A percentile compares a stretch with the other conserved stretches of the same genome.
phyloP scores from a whole-genome alignment of 2,888 invertebrate genomes.

The Leptopilina syphax region DNA sequence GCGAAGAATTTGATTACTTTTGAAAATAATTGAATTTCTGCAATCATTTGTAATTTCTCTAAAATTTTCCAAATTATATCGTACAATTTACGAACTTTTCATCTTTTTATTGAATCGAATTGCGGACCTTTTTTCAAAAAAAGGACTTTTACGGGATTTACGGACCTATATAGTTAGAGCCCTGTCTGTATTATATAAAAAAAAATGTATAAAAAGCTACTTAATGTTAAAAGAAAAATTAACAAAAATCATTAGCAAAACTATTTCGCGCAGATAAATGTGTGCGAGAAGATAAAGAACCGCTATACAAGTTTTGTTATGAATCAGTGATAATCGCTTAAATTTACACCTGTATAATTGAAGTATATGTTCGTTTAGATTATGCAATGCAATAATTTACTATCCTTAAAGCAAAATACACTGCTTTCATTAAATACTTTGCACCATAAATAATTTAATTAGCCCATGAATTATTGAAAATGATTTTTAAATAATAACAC shows the following conservation, averaged over 20 bases:
- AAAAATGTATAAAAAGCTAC: no score
- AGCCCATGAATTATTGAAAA: neutral
- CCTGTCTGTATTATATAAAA: no score
- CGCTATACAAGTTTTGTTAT: constrained; percentile 7
- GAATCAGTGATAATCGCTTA: constrained; percentile 21
- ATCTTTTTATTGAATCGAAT: no score
- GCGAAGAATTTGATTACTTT: no score
- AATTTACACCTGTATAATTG: constrained; percentile 25
- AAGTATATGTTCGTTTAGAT: neutral
- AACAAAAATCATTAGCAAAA: neutral
- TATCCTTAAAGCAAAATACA: neutral
- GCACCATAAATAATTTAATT: neutral
- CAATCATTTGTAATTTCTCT: no score
- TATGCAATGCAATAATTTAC: constrained; percentile 1
- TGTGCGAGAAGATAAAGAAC: neutral
- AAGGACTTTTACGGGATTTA: no score
- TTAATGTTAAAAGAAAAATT: neutral
- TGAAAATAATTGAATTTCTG: no score
- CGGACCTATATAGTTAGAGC: no score
- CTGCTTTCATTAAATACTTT: neutral
- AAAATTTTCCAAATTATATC: no score
- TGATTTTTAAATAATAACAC: no score
- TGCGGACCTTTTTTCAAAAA: no score
- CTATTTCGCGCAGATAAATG: neutral
- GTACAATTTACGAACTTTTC: no score